Evolutionary conservation across 2,797 vertebrate species (phyloP), one percentile per base, ranked within the genome.

Genomic region (Antennarius maculatus): DNA sequence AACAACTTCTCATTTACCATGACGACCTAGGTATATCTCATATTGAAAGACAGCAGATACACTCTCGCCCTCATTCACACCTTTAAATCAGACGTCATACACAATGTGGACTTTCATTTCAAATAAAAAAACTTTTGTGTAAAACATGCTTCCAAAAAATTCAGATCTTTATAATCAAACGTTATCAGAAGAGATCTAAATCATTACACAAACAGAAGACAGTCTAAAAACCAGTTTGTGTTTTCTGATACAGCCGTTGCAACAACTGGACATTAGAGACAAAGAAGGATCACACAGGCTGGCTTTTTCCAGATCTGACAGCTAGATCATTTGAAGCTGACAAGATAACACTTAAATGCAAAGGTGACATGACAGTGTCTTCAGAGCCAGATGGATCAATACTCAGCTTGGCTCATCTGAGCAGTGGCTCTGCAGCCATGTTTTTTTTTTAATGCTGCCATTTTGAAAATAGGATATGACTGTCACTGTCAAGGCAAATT

Each of bases 351-450:
- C 93, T 91, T 92, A 90, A 89, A 92, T 90, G 80, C 88, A 92
- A 90, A 93, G 91, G 92, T 94, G 92, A 91, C 89, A 86, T 87
- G 91, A 92, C 91, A 90, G 89, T 92, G 92, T 93, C 90, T 92
- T 88, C 86, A 74, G 90, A 93, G 91, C 88, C 92, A 90, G 91
- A 91, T 90, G 89, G 88, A 94, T 94, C 92, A 55, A 93, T 94
- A 91, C 81, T 77, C 86, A 18, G 83, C 83, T 83, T 81, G 83
- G 85, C 83, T 87, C 79, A 28, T 86, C 75, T 82, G 82, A 85
- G 86, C 89, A 87, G 86, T 80, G 84, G 84, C 86, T 88, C 81
- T 79, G 73, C 79, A 82, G 77, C 81, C 86, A 81, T 84, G 37
- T 76, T 63, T 11, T 34, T 57, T 70, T 63, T 59, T 73, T 70